Evolutionary conservation across 2,888 invertebrate species (phyloP).

Genomic region (Plebejus melissa): DNA sequence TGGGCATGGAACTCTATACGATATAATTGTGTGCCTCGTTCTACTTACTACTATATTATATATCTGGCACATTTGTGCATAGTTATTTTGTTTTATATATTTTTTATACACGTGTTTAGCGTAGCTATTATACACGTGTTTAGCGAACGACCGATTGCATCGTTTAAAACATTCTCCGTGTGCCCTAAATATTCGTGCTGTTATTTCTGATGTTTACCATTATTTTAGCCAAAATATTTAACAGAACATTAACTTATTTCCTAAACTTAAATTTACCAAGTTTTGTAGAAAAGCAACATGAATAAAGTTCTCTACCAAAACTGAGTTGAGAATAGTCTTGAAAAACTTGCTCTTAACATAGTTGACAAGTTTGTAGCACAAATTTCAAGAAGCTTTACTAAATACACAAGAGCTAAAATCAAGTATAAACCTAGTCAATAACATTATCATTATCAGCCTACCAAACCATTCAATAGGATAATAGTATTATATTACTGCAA

Average conservation of each 20-base stretch:
- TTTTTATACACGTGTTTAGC: too few relatives aligned
- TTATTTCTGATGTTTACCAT: too few relatives aligned
- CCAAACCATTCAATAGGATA: not conserved
- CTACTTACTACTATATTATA: too few relatives aligned
- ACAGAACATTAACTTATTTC: not conserved
- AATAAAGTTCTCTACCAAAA: not conserved
- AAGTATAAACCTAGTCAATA: not conserved
- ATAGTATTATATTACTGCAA: too few relatives aligned
- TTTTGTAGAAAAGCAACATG: not conserved
- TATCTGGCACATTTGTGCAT: too few relatives aligned
- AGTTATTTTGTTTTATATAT: too few relatives aligned
- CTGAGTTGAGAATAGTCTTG: not conserved
- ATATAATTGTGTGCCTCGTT: too few relatives aligned
- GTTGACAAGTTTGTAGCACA: not conserved
- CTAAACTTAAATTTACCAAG: not conserved
- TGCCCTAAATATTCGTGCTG: too few relatives aligned
- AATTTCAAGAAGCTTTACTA: not conserved
- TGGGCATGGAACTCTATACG: too few relatives aligned
- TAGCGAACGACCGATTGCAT: too few relatives aligned
- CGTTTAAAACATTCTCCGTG: too few relatives aligned
- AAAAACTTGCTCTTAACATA: not conserved
- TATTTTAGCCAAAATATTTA: not conserved
- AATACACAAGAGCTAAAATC: not conserved
- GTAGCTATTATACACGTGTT: too few relatives aligned
- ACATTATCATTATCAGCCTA: not conserved